phyloP scores from a whole-genome alignment of 1,140 invertebrate species.

The Mactra quadrangularis region DNA sequence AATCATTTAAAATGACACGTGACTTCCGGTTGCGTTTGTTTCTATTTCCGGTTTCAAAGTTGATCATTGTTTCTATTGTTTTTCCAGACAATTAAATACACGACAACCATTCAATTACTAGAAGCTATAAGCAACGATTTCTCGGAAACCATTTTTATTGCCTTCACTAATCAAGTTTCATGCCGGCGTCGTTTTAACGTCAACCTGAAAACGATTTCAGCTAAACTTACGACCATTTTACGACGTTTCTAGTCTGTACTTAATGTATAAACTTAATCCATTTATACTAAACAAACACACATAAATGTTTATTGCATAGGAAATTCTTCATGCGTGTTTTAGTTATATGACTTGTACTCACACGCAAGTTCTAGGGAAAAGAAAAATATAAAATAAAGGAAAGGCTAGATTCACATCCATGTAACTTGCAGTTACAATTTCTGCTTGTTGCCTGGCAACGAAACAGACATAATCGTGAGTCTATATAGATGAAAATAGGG shows the following conservation, averaged over 20 bases:
- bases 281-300: constrained; percentile 41
- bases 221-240: constrained; percentile 41
- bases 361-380: background rate
- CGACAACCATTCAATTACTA: constrained; percentile 43
- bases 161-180: constrained; percentile 38
- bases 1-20: no score
- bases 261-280: constrained; percentile 55
- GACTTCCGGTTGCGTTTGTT: no score
- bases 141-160: constrained; percentile 46
- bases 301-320: background rate
- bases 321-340: constrained; percentile 6
- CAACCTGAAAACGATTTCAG: constrained; percentile 14
- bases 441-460: no score
- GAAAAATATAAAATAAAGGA: no score
- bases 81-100: constrained; percentile 15
- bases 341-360: background rate
- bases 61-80: no score
- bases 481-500: no score
- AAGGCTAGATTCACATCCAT: no score
- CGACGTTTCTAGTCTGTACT: constrained; percentile 36
- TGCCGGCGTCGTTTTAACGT: constrained; percentile 28
- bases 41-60: no score
- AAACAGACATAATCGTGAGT: no score
- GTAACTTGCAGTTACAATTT: no score
- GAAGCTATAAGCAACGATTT: constrained; percentile 40